Evolutionary conservation across 30 jellyfish, hydroid and myxozoan species (phyloP), one percentile per base, ranked within the genome.

Genomic region (Turritopsis rubra): DNA sequence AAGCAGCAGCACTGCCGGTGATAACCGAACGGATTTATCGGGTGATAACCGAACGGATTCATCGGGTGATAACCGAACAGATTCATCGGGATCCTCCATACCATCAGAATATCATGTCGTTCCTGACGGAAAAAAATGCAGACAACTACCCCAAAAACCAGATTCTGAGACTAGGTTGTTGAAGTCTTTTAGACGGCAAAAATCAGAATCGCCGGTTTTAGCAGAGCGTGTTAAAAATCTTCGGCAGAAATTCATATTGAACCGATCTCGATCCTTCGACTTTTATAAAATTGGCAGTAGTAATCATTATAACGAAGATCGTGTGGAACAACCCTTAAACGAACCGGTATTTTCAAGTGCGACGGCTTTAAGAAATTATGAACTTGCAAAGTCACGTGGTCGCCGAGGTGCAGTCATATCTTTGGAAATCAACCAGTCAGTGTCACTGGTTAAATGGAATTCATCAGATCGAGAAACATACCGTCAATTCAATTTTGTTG

Each of bases 401-500:
- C 54, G 82, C 19, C 9, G 82, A 24, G 82, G 82, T 16, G 82
- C 82, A 22, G 82, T 74, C 26, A 30, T 74, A 27, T 74, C 82
- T 21, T 74, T 74, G 24, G 82, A 74, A 74, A 29, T 74, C 13
- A 74, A 74, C 82, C 82, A 74, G 24, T n/a, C 82, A n/a, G 82
- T 74, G 0, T 74, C 82, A 18, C 60, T 74, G 9, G 82, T 74
- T 21, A 68, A 68, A 27, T 24, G 65, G 24, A 22, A 22, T 66
- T 71, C 54, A 0, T 28, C 65, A n/a, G 24, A 0, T 16, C 19
- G 17, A 24, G 82, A 74, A n/a, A 28, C 17, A 20, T 74, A 24
- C 24, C 21, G 54, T 16, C 65, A 74, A n/a, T 74, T 74, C 24
- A 74, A 29, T 74, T 74, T 74, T 74, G 82, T 74, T 21, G 72